A percentile compares a stretch with the other conserved stretches of the same genome.
Conservation (phyloP, 53 echinoderm and acorn worm genomes). For the Glandiceps talaboti region DNA sequence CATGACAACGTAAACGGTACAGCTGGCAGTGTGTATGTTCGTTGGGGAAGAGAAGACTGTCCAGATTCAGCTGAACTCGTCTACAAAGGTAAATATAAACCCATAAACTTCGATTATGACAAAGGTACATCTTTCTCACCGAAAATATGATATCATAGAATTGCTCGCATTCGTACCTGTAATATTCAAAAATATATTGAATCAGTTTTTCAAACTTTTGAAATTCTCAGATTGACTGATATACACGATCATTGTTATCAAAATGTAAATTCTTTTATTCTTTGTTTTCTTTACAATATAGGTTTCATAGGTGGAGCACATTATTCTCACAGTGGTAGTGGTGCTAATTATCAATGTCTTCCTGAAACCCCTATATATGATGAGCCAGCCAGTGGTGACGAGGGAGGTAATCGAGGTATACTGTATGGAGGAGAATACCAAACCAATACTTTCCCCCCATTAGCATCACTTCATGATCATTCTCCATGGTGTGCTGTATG, state of each 20-base stretch:
- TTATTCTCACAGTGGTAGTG: constrained; percentile 5
- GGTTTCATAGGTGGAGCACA: constrained; percentile 6
- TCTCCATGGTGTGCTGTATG: constrained; percentile 21
- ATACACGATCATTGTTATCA: too few species aligned
- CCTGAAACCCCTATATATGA: constrained; percentile 7
- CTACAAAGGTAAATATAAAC: constrained; percentile 25
- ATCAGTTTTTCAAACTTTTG: too few species aligned
- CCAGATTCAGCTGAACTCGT: constrained; percentile 7
- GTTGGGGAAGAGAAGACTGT: constrained; percentile 12
- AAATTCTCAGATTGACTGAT: too few species aligned
- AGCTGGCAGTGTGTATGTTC: constrained; percentile 3
- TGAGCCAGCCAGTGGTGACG: not conserved
- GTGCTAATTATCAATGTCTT: constrained; percentile 14
- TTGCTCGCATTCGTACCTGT: too few species aligned
- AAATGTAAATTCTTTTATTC: too few species aligned
- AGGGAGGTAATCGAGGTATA: constrained; percentile 2
- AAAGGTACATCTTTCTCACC: too few species aligned
- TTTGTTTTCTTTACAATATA: too few species aligned
- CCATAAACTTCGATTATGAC: too few species aligned
- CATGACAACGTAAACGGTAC: too few species aligned
- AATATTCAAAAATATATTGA: too few species aligned
- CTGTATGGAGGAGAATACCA: constrained; percentile 22
- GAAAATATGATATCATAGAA: too few species aligned
- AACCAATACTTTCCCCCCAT: constrained; percentile 6
- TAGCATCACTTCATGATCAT: constrained; percentile 5